Evolutionary conservation across 2,113 vertebrate species (phyloP).

Genomic region (Colossoma macropomum): DNA sequence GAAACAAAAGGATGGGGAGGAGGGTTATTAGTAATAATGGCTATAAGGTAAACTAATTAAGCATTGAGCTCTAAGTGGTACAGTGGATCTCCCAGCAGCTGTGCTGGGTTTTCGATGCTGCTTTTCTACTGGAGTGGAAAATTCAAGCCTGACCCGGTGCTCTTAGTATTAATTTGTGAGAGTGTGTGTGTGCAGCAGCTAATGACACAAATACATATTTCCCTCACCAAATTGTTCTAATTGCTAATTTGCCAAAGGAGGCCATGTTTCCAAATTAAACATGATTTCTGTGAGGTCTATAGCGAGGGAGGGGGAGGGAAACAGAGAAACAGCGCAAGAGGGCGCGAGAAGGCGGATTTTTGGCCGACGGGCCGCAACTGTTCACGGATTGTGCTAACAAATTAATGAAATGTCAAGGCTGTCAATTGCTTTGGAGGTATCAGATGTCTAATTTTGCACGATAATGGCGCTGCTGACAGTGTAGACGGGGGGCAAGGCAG

Average conservation of each 20-base stretch:
- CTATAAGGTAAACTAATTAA: slow-evolving; percentile 98
- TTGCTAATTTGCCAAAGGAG: slow-evolving; percentile 98
- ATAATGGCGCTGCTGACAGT: slow-evolving; percentile 60
- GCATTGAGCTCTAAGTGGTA: slow-evolving; percentile 86
- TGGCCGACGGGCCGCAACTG: slow-evolving; percentile 66
- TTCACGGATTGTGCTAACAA: slow-evolving; percentile 79
- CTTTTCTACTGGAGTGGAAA: slow-evolving; percentile 91
- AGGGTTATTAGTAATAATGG: slow-evolving; percentile 90
- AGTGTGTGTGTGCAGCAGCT: slow-evolving; percentile 77
- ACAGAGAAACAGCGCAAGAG: background rate
- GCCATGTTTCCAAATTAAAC: slow-evolving; percentile 93
- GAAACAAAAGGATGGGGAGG: slow-evolving; percentile 27
- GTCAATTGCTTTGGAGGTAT: slow-evolving; percentile 73
- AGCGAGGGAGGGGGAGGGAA: slow-evolving; percentile 60
- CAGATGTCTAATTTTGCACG: slow-evolving; percentile 68
- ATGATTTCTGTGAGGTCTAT: slow-evolving; percentile 79
- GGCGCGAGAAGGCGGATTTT: slow-evolving; percentile 59
- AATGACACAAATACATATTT: slow-evolving; percentile 99
- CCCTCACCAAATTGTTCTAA: slow-evolving; percentile 96
- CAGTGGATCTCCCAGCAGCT: slow-evolving; percentile 84
- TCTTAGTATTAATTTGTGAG: slow-evolving; percentile 90
- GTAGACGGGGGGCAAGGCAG: slow-evolving; percentile 45
- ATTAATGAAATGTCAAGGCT: slow-evolving; percentile 84
- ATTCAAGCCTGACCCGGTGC: slow-evolving; percentile 90
- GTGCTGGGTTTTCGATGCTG: slow-evolving; percentile 78